Evolutionary conservation across 2,888 invertebrate species (phyloP), one percentile per base, ranked within the genome.

Genomic region (Synergus umbraculus): DNA sequence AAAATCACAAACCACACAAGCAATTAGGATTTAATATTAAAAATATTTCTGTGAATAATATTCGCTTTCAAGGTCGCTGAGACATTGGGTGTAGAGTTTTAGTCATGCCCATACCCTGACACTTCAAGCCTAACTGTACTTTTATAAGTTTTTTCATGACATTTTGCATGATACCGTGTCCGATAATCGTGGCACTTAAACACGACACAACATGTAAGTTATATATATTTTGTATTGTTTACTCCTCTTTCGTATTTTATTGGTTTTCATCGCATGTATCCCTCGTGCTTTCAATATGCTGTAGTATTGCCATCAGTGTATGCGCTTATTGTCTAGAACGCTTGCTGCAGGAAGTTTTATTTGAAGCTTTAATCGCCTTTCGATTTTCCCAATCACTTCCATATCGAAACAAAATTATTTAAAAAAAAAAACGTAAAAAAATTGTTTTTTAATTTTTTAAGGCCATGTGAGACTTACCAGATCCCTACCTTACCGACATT

Each of bases 41-140:
- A 65, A 15, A 0, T 4, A 12, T 44, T 44, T 46, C 1, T 29
- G 12, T 22, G 29, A 49, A 37, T 69, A 29, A 29, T 22, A 49
- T 63, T 37, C 15, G 15, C 64, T 80, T 82, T 81, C 85, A 91
- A 91, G 92, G 91, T 92, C 91, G 90, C 92, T 91, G 92, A 92
- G 92, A 91, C 91, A 92, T 89, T 92, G 91, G 92, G 91, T 90
- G 85, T 90, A 89, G 87, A 87, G 86, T 90, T 88, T 87, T 87
- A 88, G 86, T 90, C 90, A 90, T 91, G 88, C 90, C 90, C 91
- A 92, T 89, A 86, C 90, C 91, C 90, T 88, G 88, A 92, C 90
- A 91, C 89, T 83, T 78, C 63, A 54, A 65, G 15, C 69, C 67
- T 83, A 82, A 83, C 67, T 78, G 76, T 82, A 80, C 60, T 79